Conservation (phyloP, 2,113 vertebrate genomes). For the Heterotis niloticus region DNA sequence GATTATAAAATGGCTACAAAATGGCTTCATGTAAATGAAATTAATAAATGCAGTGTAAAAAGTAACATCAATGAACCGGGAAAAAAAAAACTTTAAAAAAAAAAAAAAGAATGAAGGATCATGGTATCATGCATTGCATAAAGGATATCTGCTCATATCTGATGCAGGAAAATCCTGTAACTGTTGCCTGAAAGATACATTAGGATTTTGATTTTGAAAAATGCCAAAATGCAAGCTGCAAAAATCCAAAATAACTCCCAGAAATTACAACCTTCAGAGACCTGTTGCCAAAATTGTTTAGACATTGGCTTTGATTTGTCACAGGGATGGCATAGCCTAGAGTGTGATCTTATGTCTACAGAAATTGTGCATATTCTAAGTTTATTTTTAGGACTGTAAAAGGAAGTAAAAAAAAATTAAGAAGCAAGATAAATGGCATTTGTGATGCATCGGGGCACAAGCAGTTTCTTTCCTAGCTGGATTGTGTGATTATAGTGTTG, state of each 20-base stretch:
- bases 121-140: conserved; percentile 7
- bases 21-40: neutral
- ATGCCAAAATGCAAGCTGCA: neutral
- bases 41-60: conserved; percentile 1
- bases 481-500: conserved; percentile 9
- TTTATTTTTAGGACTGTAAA: neutral
- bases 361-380: conserved; percentile 8
- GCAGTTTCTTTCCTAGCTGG: neutral
- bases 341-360: neutral
- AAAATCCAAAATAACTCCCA: neutral
- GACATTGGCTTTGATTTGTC: conserved; percentile 21
- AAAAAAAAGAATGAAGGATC: neutral
- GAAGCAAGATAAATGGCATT: conserved; percentile 6
- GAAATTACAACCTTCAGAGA: neutral
- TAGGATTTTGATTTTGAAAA: neutral
- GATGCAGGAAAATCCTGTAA: neutral
- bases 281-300: neutral
- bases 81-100: too few relatives aligned
- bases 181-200: neutral
- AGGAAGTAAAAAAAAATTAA: neutral
- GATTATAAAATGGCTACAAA: neutral
- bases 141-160: neutral
- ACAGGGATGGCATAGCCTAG: neutral
- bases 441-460: conserved; percentile 9
- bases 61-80: neutral